Conservation (phyloP, 2,113 vertebrate species). For the Cercocebus atys region DNA sequence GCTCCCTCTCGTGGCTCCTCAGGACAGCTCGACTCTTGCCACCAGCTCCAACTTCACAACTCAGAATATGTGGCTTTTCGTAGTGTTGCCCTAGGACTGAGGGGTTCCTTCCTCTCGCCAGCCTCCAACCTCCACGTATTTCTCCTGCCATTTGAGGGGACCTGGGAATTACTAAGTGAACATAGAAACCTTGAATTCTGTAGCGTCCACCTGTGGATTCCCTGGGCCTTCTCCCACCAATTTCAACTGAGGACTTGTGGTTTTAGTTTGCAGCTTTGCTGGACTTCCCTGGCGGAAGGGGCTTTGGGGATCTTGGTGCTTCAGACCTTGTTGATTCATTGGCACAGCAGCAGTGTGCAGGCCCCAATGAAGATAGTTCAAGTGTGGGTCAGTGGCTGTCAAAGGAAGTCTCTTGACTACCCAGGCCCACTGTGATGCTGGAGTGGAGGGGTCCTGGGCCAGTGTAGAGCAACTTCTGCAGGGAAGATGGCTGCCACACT, state of each 20-base stretch:
- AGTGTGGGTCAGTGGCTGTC: neutral
- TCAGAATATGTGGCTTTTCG: neutral
- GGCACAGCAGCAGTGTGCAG: neutral
- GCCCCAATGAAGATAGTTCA: neutral
- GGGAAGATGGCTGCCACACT: neutral
- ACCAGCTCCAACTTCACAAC: neutral
- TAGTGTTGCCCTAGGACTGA: neutral
- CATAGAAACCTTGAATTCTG: conserved; percentile 30
- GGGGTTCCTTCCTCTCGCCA: neutral
- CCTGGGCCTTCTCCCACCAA: neutral
- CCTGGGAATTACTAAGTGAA: neutral
- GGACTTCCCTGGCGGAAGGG: neutral
- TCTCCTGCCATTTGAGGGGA: neutral
- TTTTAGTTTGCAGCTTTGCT: conserved; percentile 12
- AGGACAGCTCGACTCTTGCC: neutral
- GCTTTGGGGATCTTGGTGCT: neutral
- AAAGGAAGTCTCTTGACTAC: neutral
- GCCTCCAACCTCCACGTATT: neutral
- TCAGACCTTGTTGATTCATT: conserved; percentile 25
- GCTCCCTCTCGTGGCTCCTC: neutral
- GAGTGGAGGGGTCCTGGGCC: neutral
- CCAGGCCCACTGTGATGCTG: neutral
- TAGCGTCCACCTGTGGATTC: neutral
- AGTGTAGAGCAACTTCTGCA: conserved; percentile 2
- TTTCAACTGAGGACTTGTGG: neutral